Percentiles rank a stretch among this genome's conserved stretches.
These are phyloP conservation scores for Motacilla alba DNA, from an alignment of 2,113 vertebrate genomes.

Conservation along the genomic window DNA sequence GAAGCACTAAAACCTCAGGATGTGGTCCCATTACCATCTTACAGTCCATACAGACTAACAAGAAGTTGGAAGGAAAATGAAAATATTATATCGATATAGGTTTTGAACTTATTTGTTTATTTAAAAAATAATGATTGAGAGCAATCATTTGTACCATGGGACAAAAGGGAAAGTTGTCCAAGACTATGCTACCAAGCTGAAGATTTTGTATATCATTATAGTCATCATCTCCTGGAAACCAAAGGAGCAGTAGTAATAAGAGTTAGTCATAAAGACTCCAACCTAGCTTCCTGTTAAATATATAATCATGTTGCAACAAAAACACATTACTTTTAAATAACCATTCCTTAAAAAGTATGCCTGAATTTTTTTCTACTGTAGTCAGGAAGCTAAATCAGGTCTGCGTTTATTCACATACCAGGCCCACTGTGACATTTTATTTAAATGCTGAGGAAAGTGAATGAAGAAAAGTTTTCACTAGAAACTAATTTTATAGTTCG, in stretches of 20 bases:
- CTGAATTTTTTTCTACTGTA: not conserved
- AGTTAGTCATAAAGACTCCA: slow-evolving; percentile 39
- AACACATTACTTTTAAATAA: slow-evolving; percentile 44
- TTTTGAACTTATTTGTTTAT: not conserved
- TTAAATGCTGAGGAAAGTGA: not conserved
- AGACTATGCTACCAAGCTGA: not conserved
- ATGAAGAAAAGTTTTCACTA: not conserved
- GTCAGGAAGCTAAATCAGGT: not conserved
- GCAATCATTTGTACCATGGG: not conserved
- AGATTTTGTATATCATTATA: not conserved
- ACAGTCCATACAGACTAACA: not conserved
- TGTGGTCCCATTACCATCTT: not conserved
- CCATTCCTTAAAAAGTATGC: slow-evolving; percentile 6
- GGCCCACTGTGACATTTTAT: not conserved
- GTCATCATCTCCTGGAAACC: slow-evolving; percentile 27
- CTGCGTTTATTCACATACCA: not conserved
- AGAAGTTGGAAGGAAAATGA: not conserved
- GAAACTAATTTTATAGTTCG: not conserved
- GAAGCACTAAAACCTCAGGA: not conserved
- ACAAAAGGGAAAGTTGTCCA: not conserved
- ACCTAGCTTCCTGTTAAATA: slow-evolving; percentile 36
- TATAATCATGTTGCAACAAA: slow-evolving; percentile 35
- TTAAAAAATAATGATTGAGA: not conserved
- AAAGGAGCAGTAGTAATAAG: not conserved
- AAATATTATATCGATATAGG: not conserved